Evolutionary conservation across 2,113 vertebrate genomes (phyloP), one percentile per base, ranked within the genome.

Genomic region (Phyllostomus discolor): DNA sequence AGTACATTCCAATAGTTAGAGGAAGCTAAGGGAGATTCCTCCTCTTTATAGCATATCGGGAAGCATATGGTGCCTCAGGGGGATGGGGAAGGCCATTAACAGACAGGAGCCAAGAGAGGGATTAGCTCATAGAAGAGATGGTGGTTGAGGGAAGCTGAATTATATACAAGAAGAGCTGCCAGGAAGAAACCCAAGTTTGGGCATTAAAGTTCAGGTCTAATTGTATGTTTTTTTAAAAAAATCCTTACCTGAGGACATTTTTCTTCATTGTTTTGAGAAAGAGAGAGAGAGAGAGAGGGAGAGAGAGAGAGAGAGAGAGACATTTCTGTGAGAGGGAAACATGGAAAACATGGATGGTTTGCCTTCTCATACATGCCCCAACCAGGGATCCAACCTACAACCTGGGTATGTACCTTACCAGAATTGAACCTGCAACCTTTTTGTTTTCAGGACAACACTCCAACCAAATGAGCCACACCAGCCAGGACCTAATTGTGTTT

Each of bases 1-100:
- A 69, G 86, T 81, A 19, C 80, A 78, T 95, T 95, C 88, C 90
- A 78, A 94, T 96, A 97, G 52, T 80, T 83, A 87, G 82, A 97
- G 62, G 76, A 94, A 78, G 82, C 79, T 80, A 75, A 91, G 69
- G 62, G 78, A 96, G 89, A 93, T 57, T 54, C 2, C 0, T 50
- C n/a, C 50, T 96, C 69, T 91, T 96, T 91, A 62, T 67, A 57
- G 78, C 82, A 19, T 10, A 52, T 96, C 79, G 41, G 89, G 75
- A 80, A 96, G 19, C 92, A 82, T 96, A 90, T 82, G 95, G 93
- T 90, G 91, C 59, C 73, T 76, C 20, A 14, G n/a, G 31, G 38
- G 82, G 85, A 11, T 54, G 43, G 78, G 62, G 66, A 78, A 83
- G 59, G 54, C 41, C 78, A 46, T 91, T 91, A 73, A 69, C 33